Evolutionary conservation across 2,888 invertebrate genomes (phyloP).

Genomic region (Marronus borbonicus): DNA sequence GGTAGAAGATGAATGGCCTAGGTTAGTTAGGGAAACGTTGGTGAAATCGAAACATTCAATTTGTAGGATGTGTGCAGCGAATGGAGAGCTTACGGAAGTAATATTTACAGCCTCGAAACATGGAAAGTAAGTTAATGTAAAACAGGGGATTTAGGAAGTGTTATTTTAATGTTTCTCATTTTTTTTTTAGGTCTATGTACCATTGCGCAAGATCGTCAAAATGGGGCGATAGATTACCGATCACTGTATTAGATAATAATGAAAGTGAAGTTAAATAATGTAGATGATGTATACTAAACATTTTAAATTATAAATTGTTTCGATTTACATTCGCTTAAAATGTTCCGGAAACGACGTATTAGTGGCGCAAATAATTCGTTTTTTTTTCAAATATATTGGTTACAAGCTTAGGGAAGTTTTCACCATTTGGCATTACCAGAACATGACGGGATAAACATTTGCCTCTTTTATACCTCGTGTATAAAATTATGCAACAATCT

Average conservation of each 20-base stretch:
- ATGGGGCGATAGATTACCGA: conserved; percentile 88
- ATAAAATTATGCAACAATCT: too few species aligned
- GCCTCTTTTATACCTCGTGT: too few species aligned
- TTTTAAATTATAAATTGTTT: too few species aligned
- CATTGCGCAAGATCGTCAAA: conserved; percentile 81
- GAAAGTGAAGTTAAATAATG: conserved; percentile 15
- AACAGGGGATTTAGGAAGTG: background rate
- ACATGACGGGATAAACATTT: too few species aligned
- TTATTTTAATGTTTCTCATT: conserved; percentile 14
- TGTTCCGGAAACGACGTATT: too few species aligned
- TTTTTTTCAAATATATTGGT: too few species aligned
- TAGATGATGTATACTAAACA: background rate
- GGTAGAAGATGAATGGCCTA: conserved; percentile 77
- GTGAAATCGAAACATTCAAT: conserved; percentile 81
- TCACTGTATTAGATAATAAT: conserved; percentile 61
- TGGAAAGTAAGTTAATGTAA: conserved; percentile 76
- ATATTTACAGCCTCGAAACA: conserved; percentile 84
- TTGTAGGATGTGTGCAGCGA: conserved; percentile 83
- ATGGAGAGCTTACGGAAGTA: conserved; percentile 83
- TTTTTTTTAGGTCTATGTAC: conserved; percentile 75
- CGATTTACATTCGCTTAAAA: too few species aligned
- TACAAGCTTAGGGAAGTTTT: too few species aligned
- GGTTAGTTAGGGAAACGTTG: conserved; percentile 82
- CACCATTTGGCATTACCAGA: too few species aligned
- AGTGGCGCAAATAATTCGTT: too few species aligned